Evolutionary conservation across 2,888 invertebrate species (phyloP), one percentile per base, ranked within the genome.

Genomic region (Anagyrus pseudococci): DNA sequence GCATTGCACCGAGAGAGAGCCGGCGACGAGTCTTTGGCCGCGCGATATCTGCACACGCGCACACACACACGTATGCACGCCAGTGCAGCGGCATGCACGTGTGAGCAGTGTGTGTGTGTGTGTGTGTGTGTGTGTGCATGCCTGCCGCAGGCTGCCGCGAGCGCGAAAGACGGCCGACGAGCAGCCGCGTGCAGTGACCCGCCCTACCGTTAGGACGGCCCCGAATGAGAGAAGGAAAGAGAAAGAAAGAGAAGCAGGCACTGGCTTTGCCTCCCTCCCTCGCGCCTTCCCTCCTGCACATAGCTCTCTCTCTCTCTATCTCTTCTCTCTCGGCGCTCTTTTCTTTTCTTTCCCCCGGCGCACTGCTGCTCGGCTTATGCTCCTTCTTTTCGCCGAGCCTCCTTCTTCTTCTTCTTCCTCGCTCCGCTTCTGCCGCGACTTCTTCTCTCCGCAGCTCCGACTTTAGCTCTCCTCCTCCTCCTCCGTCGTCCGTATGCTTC

Each of bases 201-300:
- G 80, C 80, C 80, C 80, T 80, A 80, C 80, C 80, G 80, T 80
- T 80, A 80, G 80, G 79, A 80, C 80, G 80, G 80, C 80, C 80
- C 80, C 80, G 80, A 79, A 77, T n/a, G n/a, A n/a, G n/a, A n/a
- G 77, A 78, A 77, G 29, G 76, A 74, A 72, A 77, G 75, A 73
- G 73, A 72, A 73, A 44, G 46, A 46, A 46, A 52, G 46, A 40
- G 17, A 43, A 7, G 10, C 10, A 8, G 8, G 8, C 15, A 13
- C 2, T 37, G 8, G 33, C 10, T 2, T 2, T 13, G 8, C 33
- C 4, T 37, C 33, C 15, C 33, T 60, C 52, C 43, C 48, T 63
- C 19, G 26, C 57, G 54, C 29, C 65, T 69, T 65, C 66, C 63
- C 67, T 64, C 67, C 64, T 59, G 54, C 46, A 54, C 44, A 17